Conservation (phyloP, 2,888 invertebrate genomes). For the Lepidochitona cinerea region DNA sequence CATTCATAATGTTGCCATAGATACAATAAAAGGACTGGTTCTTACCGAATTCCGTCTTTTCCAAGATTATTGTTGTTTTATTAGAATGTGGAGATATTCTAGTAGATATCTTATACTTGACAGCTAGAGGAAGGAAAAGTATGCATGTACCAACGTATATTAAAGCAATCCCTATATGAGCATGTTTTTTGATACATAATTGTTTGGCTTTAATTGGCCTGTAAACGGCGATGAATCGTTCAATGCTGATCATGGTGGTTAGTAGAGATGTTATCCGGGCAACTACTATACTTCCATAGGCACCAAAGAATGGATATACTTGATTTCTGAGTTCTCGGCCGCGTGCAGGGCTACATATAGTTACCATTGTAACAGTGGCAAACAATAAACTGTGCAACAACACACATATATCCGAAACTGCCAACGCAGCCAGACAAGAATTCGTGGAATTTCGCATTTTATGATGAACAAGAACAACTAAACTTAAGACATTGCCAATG, state of each 20-base stretch:
- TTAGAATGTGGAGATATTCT: conserved; percentile 21
- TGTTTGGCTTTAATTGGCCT: conserved; percentile 55
- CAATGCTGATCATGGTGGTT: conserved; percentile 50
- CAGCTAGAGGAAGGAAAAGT: conserved; percentile 50
- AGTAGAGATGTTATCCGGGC: conserved; percentile 56
- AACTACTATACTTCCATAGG: conserved; percentile 54
- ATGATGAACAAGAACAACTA: conserved; percentile 49
- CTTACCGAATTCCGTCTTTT: conserved; percentile 41
- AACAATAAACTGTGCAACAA: conserved; percentile 49
- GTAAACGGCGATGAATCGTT: conserved; percentile 60
- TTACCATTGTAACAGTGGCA: conserved; percentile 43
- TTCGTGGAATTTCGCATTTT: conserved; percentile 55
- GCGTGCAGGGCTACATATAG: conserved; percentile 31
- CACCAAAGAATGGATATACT: conserved; percentile 51
- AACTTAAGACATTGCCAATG: conserved; percentile 52
- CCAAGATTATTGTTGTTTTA: conserved; percentile 33
- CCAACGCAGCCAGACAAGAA: conserved; percentile 49
- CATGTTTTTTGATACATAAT: conserved; percentile 47
- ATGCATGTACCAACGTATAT: conserved; percentile 50
- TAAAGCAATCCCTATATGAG: conserved; percentile 39
- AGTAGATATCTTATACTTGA: conserved; percentile 44
- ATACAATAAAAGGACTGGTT: conserved; percentile 44
- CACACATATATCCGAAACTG: conserved; percentile 53
- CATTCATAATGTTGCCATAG: conserved; percentile 52
- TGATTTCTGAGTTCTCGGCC: conserved; percentile 36